Conservation (phyloP, 2,113 vertebrate species). For the Stomatorhinus ivindoensis region DNA sequence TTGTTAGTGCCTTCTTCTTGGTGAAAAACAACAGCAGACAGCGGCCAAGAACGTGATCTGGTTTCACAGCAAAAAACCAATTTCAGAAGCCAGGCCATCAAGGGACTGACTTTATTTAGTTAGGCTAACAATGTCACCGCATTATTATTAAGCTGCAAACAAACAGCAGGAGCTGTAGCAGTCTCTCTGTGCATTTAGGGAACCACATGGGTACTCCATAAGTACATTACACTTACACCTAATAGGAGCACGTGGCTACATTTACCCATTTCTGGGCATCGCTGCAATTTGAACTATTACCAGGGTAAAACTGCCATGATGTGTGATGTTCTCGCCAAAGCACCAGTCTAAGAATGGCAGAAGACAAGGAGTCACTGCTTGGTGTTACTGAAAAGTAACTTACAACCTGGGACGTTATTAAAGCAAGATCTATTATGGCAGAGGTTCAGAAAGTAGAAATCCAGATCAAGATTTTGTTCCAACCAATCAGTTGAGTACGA, state of each 20-base stretch:
- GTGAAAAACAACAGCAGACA: not conserved
- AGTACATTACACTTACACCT: not conserved
- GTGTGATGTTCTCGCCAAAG: not conserved
- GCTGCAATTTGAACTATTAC: not conserved
- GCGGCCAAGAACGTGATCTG: not conserved
- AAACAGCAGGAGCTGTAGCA: not conserved
- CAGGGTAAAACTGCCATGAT: not conserved
- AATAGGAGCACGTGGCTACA: not conserved
- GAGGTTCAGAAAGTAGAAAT: not conserved
- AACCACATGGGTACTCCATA: not conserved
- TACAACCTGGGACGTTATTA: not conserved
- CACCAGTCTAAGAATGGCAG: not conserved
- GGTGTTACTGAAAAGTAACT: not conserved
- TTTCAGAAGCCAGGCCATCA: not conserved
- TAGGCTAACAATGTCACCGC: not conserved
- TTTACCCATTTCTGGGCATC: not conserved
- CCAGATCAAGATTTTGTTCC: not conserved
- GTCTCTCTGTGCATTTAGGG: not conserved
- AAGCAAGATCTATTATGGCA: not conserved
- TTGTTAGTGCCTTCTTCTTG: not conserved
- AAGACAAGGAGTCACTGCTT: not conserved
- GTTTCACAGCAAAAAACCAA: not conserved
- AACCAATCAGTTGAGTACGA: not conserved
- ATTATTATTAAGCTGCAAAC: constrained; percentile 2
- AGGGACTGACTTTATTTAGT: not conserved